Evolutionary conservation across 2,888 invertebrate genomes (phyloP), one percentile per base, ranked within the genome.

Genomic region (Machimus rusticus): DNA sequence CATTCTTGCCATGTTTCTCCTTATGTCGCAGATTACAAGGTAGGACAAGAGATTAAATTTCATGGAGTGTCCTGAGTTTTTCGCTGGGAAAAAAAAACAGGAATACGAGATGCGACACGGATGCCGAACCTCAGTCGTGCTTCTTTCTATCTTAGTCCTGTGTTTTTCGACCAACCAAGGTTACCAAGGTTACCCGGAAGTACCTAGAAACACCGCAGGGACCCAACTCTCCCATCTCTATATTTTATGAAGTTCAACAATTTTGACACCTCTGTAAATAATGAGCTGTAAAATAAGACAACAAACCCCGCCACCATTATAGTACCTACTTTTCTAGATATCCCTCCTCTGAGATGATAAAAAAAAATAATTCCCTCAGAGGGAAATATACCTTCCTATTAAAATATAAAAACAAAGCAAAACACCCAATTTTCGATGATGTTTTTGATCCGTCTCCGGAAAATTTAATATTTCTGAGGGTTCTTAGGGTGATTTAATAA

Each of bases 1-100:
- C 84, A 84, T 84, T 84, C 84, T 39, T 84, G 34, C 74, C 84
- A 84, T 66, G 84, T 66, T 84, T 66, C 84, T 66, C 84, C 84
- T 84, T 84, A 84, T 84, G 84, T 74, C 66, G 84, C 74, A 84
- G 84, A 84, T 84, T 84, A 84, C 74, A 84, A 84, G 57, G 84
- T 74, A 84, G 66, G 66, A 84, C 84, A 84, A 84, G 84, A 84
- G 84, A 84, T 84, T 84, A 84, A 84, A 84, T 84, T 84, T 84
- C 84, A 66, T 66, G 57, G 51, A 84, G 66, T 84, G 74, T 81
- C n/a, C 78, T 12, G 77, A 57, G 57, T 57, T 19, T 19, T 57
- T 57, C 57, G 57, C 57, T 23, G 12, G 28, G 9, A 23, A 19
- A 46, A 43, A 46, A 46, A 46, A 19, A 8, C 28, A 19, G 23